Base-by-base conservation (phyloP, 2,113 vertebrate species). In the Tretioscincus oriximinensis region DNA sequence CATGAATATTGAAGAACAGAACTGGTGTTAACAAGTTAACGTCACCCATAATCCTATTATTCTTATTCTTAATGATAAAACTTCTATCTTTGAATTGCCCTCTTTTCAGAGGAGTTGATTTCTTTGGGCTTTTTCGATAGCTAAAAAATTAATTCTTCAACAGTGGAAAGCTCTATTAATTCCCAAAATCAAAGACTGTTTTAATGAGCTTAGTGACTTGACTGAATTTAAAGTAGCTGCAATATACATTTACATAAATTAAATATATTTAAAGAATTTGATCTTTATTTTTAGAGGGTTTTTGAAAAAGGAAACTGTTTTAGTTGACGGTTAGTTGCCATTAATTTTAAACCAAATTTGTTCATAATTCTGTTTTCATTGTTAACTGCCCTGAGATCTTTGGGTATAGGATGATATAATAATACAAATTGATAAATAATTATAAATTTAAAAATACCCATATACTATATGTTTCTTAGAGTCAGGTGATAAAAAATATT, bases 141-240 rank as follows among this genome's bases (percentile, higher is more conserved):
- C 18, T 78, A 47, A 86, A 88, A 81, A 78, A 51, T 26, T 76
- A 81, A 69, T 68, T 47, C 76, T 82, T 73, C 26, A 85, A 18
- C 31, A 70, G 18, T 79, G 21, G 22, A 82, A 82, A 73, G 70
- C 21, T 84, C 41, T 26, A 41, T 86, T 90, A 73, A 86, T 85
- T 87, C 18, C 70, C 64, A 9, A 91, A 86, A 86, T 7, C 66
- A 78, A 90, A 86, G 87, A 77, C 20, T 69, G 58, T 5, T 81
- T 81, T 88, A 84, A 78, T 82, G 58, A 84, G 64, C 41, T 80
- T 79, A 86, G 49, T 89, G 45, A 80, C 20, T 88, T 84, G 85
- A 9, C 35, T 88, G 68, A 12, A 83, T 87, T 84, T 90, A 41
- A 90, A 87, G 66, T 86, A 83, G 11, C 24, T 83, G 9, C 7